Percentiles rank a stretch among this genome's conserved stretches.
These are phyloP conservation scores for Grammomys dolichurus DNA, from an alignment of 2,113 vertebrate species.

Conservation along the genomic window DNA sequence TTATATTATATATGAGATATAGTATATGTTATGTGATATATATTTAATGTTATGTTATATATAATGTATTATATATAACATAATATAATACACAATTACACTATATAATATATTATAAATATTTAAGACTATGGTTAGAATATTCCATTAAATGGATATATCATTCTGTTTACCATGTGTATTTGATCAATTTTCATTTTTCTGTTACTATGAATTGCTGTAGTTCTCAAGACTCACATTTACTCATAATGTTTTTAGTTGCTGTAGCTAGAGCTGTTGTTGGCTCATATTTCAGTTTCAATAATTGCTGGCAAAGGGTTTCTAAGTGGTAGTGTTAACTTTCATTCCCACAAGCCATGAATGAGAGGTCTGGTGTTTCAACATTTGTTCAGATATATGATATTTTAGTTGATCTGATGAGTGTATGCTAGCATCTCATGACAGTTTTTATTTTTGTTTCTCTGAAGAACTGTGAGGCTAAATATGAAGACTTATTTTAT, in stretches of 20 bases:
- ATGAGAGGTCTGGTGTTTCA: neutral
- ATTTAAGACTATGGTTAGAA: neutral
- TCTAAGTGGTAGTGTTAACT: neutral
- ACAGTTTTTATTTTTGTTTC: conserved; percentile 44
- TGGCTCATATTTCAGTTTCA: conserved; percentile 18
- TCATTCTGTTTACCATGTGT: neutral
- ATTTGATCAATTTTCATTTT: conserved; percentile 34
- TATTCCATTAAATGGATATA: neutral
- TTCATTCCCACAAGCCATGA: neutral
- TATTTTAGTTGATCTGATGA: conserved; percentile 29
- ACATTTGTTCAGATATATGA: neutral
- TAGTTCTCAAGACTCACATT: conserved; percentile 30
- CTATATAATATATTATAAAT: neutral
- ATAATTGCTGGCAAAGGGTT: conserved; percentile 15
- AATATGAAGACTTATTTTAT: neutral
- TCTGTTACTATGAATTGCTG: neutral
- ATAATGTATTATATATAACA: too few relatives aligned
- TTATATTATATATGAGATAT: neutral
- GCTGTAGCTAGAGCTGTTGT: neutral
- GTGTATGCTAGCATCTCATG: conserved; percentile 9
- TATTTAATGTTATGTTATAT: too few relatives aligned
- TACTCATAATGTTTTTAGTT: conserved; percentile 25
- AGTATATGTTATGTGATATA: too few relatives aligned
- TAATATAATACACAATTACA: neutral
- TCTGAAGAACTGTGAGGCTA: conserved; percentile 13